Conservation (phyloP, 2,888 invertebrate species). For the Tipula helvola region DNA sequence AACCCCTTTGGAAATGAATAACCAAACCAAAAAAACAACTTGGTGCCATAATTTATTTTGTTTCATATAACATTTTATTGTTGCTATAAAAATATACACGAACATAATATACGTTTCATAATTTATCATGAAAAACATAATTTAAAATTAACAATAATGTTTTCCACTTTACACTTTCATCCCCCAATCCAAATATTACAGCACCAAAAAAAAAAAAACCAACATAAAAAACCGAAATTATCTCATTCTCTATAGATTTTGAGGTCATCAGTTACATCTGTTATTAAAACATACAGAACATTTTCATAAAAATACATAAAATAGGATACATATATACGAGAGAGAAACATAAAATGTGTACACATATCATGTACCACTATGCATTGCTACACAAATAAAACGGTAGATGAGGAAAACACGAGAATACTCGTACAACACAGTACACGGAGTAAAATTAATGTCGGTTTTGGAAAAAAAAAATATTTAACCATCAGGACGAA, state of each 20-base stretch:
- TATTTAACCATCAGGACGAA: neutral
- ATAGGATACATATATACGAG: neutral
- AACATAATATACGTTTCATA: neutral
- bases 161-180: neutral
- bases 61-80: neutral
- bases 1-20: neutral
- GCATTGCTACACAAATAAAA: neutral
- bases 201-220: neutral
- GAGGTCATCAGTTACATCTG: slow-evolving; percentile 4
- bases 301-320: neutral
- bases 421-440: neutral
- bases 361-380: neutral
- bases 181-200: neutral
- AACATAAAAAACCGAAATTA: neutral
- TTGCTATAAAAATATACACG: neutral
- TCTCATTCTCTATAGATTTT: neutral
- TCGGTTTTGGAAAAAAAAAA: neutral
- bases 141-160: slow-evolving; percentile 4
- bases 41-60: neutral
- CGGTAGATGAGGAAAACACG: neutral
- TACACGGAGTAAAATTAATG: neutral
- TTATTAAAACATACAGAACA: neutral
- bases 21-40: neutral
- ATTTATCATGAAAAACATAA: neutral
- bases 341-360: neutral